Conservation (phyloP, 2,888 invertebrate genomes). For the Ophion ellenae region DNA sequence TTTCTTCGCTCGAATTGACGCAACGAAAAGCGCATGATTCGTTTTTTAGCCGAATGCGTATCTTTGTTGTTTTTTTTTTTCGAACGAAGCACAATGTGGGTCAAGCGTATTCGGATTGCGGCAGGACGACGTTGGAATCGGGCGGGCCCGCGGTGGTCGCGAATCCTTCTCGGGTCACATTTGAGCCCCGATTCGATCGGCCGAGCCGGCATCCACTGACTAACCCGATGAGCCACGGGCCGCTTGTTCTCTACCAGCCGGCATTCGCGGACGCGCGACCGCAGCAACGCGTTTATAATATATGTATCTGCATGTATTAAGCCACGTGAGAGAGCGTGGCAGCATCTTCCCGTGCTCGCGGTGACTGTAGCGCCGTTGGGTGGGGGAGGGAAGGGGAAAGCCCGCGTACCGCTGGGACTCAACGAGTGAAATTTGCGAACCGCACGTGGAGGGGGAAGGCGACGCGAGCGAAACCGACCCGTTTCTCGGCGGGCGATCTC, state of each 20-base stretch:
- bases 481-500: conserved; percentile 43
- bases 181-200: conserved; percentile 61
- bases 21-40: neutral
- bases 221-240: conserved; percentile 74
- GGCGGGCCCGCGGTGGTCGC: conserved; percentile 33
- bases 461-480: conserved; percentile 35
- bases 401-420: conserved; percentile 50
- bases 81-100: conserved; percentile 18
- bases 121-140: conserved; percentile 44
- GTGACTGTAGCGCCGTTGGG: conserved; percentile 8
- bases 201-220: conserved; percentile 78
- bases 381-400: conserved; percentile 20
- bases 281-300: conserved; percentile 74
- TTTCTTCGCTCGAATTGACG: conserved; percentile 7
- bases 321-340: conserved; percentile 77
- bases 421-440: conserved; percentile 33
- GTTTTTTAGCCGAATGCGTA: neutral
- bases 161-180: conserved; percentile 33
- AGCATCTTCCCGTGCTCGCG: conserved; percentile 63
- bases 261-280: conserved; percentile 68
- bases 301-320: conserved; percentile 77
- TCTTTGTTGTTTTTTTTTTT: neutral
- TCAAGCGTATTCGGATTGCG: neutral
- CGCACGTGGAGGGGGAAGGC: conserved; percentile 12
- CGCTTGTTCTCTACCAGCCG: conserved; percentile 71